Evolutionary conservation across 2,113 vertebrate species (phyloP).

Genomic region (Acrocephalus arundinaceus): DNA sequence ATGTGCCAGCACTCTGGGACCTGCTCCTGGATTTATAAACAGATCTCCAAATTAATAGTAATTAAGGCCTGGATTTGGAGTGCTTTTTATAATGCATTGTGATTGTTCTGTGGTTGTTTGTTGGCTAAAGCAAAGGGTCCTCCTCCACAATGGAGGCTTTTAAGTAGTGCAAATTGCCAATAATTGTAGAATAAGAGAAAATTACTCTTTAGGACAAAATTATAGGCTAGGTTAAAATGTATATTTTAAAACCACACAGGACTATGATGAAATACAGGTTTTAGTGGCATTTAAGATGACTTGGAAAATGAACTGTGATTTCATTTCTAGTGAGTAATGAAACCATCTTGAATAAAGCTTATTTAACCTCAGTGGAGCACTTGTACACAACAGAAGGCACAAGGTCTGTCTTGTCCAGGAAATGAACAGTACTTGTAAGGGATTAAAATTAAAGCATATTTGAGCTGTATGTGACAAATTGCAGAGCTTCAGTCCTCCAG

Average conservation of each 20-base stretch:
- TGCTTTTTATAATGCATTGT: not conserved
- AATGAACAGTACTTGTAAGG: not conserved
- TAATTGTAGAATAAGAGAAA: conserved; percentile 7
- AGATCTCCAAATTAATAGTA: not conserved
- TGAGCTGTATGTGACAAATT: not conserved
- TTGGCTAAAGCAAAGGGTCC: not conserved
- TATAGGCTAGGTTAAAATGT: not conserved
- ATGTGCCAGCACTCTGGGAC: not conserved
- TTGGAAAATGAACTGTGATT: conserved; percentile 1
- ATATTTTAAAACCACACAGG: not conserved
- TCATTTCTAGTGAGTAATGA: conserved; percentile 2
- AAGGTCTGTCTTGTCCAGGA: not conserved
- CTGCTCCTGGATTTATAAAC: not conserved
- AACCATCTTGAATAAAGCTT: not conserved
- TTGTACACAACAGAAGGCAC: not conserved
- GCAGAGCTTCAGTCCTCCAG: not conserved
- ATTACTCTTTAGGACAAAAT: conserved; percentile 36
- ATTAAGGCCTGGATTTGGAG: conserved; percentile 3
- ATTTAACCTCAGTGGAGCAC: not conserved
- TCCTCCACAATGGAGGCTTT: not conserved
- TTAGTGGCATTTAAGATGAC: not conserved
- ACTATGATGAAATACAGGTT: not conserved
- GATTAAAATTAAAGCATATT: not conserved
- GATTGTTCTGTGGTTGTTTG: conserved; percentile 6
- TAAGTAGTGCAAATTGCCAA: conserved; percentile 14